Conservation (phyloP, 2,797 vertebrate species). For the Poeciliopsis presidionis region DNA sequence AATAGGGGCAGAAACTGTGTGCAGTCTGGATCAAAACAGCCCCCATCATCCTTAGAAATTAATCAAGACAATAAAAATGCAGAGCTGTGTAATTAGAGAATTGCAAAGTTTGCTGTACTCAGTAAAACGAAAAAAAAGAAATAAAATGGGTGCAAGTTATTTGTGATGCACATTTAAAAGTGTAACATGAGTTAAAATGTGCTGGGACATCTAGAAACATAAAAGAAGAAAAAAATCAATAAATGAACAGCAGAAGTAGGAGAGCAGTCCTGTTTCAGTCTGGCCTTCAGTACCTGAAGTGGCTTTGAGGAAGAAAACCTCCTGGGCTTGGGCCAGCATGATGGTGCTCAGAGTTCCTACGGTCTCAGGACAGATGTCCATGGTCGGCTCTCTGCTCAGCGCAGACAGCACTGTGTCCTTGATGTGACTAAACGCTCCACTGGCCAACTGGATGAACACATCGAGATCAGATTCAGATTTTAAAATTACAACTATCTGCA, state of each 20-base stretch:
- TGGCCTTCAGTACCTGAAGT: constrained; percentile 85
- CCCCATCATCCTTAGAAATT: constrained; percentile 29
- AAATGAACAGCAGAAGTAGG: neutral
- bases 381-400: constrained; percentile 93
- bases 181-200: neutral
- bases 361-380: constrained; percentile 98
- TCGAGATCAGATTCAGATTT: neutral
- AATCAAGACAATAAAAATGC: constrained; percentile 29
- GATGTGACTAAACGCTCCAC: constrained; percentile 95
- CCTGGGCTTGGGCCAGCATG: constrained; percentile 98
- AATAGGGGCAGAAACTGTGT: constrained; percentile 47
- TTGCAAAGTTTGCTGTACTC: neutral
- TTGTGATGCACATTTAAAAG: constrained; percentile 1
- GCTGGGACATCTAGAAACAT: neutral
- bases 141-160: neutral
- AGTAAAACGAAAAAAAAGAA: neutral
- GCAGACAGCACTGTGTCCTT: constrained; percentile 97
- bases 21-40: constrained; percentile 31
- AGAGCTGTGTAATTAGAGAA: constrained; percentile 37
- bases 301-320: constrained; percentile 98
- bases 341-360: constrained; percentile 93
- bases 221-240: neutral
- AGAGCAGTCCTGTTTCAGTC: neutral
- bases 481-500: neutral
- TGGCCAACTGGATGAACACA: constrained; percentile 85